Evolutionary conservation across 2,797 vertebrate species (phyloP).

Genomic region (Erithacus rubecula): DNA sequence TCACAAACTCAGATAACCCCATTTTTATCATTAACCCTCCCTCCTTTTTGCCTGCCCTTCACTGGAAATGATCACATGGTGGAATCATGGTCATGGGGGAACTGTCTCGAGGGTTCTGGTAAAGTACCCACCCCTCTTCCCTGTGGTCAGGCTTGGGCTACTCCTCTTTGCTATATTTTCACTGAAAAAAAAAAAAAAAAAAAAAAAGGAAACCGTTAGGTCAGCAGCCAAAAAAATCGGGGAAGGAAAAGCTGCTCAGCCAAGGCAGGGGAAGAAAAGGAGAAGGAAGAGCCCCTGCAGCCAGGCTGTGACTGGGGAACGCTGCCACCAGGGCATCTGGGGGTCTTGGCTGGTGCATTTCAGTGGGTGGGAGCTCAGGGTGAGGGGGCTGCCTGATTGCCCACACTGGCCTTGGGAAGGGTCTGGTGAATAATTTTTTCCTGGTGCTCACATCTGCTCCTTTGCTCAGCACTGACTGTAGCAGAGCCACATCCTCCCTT

Average conservation of each 20-base stretch:
- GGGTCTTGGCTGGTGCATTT: background rate
- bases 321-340: background rate
- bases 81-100: background rate
- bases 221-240: conserved; percentile 8
- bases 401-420: background rate
- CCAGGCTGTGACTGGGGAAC: background rate
- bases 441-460: background rate
- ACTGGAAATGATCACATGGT: background rate
- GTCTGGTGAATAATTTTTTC: background rate
- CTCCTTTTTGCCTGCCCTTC: background rate
- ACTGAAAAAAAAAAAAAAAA: background rate
- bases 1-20: background rate
- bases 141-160: background rate
- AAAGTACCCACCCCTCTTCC: background rate
- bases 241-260: conserved; percentile 24
- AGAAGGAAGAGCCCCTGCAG: conserved; percentile 28
- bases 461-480: background rate
- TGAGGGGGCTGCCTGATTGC: background rate
- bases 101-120: background rate
- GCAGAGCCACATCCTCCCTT: background rate
- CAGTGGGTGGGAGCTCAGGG: background rate
- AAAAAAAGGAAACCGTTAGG: background rate
- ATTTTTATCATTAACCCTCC: background rate
- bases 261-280: background rate
- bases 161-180: background rate